Conservation (phyloP, 2,797 vertebrate species). For the Syngnathus rostellatus region DNA sequence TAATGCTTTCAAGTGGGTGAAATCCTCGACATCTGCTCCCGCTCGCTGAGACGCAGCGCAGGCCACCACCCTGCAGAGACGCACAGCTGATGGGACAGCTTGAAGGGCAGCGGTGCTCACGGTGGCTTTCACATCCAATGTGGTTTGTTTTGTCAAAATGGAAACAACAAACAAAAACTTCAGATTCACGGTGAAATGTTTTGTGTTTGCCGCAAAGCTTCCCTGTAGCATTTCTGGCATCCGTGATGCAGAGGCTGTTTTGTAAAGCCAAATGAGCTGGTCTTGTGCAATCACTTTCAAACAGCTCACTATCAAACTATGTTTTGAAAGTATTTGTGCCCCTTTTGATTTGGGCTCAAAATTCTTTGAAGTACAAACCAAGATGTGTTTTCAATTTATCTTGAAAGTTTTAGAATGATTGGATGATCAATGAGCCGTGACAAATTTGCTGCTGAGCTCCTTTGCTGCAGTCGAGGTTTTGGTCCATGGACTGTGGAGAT, state of each 20-base stretch:
- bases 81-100: constrained; percentile 35
- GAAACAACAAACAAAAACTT: constrained; percentile 9
- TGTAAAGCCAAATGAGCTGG: neutral
- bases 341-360: neutral
- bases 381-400: neutral
- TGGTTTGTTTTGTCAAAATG: constrained; percentile 5
- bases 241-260: neutral
- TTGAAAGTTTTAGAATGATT: neutral
- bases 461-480: neutral
- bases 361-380: neutral
- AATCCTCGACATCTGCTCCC: constrained; percentile 71
- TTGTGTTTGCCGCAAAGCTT: neutral
- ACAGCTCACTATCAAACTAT: neutral
- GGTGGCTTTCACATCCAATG: constrained; percentile 10
- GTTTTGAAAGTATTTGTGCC: neutral
- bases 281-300: neutral
- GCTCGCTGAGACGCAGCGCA: constrained; percentile 41
- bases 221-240: neutral
- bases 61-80: constrained; percentile 52
- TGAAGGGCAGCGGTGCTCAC: constrained; percentile 16
- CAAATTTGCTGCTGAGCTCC: neutral
- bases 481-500: neutral
- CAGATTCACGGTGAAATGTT: neutral
- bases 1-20: constrained; percentile 65
- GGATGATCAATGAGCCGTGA: neutral